phyloP scores from a whole-genome alignment of 2,888 invertebrate genomes.

The Spodoptera littoralis region DNA sequence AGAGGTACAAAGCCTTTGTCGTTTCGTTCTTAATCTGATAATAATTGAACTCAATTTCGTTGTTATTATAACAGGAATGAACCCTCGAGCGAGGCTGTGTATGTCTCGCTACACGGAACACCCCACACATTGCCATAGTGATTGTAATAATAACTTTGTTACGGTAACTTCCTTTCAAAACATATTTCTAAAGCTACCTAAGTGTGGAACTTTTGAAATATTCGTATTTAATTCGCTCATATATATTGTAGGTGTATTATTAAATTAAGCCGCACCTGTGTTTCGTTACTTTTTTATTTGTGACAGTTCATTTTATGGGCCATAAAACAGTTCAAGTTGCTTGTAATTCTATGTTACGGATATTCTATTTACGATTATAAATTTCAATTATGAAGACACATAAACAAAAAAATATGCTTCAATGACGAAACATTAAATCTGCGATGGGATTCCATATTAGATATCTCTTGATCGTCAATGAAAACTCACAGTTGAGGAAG shows the following conservation, averaged over 20 bases:
- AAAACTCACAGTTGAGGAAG: no score
- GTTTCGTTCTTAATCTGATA: constrained; percentile 70
- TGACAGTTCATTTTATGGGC: constrained; percentile 7
- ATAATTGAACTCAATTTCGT: constrained; percentile 72
- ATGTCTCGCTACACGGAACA: constrained; percentile 44
- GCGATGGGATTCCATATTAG: no score
- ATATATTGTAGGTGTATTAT: constrained; percentile 2
- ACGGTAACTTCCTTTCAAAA: constrained; percentile 43
- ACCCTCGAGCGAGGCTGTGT: constrained; percentile 48
- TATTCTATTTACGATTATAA: no score
- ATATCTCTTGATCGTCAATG: no score
- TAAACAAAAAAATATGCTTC: no score
- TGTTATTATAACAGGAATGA: constrained; percentile 66
- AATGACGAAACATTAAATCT: no score
- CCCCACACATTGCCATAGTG: constrained; percentile 55
- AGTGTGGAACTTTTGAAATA: constrained; percentile 37
- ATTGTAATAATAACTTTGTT: constrained; percentile 59
- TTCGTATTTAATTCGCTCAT: constrained; percentile 25
- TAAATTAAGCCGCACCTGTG: constrained; percentile 37
- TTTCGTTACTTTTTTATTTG: constrained; percentile 21
- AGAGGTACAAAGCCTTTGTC: constrained; percentile 63
- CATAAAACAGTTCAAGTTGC: background rate
- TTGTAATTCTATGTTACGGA: no score
- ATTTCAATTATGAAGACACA: no score
- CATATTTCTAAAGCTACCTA: constrained; percentile 35